Evolutionary conservation across 2,113 vertebrate species (phyloP), one percentile per base, ranked within the genome.

Genomic region (Tychaedon coryphoeus): DNA sequence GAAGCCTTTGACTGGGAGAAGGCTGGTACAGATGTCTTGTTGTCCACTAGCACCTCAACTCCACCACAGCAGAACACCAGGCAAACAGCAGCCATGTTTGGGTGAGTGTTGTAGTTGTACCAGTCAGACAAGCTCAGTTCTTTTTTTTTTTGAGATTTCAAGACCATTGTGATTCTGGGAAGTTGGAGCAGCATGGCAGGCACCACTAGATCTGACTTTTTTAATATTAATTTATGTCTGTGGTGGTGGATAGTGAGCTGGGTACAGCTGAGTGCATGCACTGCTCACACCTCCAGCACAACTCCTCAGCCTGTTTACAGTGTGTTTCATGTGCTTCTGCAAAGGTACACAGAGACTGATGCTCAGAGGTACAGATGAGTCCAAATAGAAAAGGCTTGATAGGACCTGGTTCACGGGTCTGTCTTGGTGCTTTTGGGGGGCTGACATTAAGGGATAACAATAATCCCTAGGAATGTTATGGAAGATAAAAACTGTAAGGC

Each of bases 1-100:
- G 99, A 99, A 97, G 99, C 99, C 64, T 99, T 99, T 57, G 99
- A 99, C 95, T 99, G 99, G 99, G 99, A 99, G 97, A 99, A 99
- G 95, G 99, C 98, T 42, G 99, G 99, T 82, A 98, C 98, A 4
- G 99, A 99, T 34, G 96, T 98, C 65, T 98, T 98, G 17, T 93
- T 99, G 93, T 99, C 99, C 29, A 99, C 99, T 56, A 99, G 98
- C 94, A 98, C 99, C 91, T 99, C 99, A 78, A 99, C 98, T 65
- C 98, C 99, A 26, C 99, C 99, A 24, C 99, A 99, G 97, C 99
- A 99, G 94, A 99, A 99, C 97, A 99, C 99, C 58, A 97, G 99
- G 74, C 99, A 99, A 93, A 99, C 99, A 1, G 99, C 98, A 42
- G 99, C 99, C 89, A 99, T 99, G 98, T 99, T 99, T 92, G 99